Evolutionary conservation across 2,888 invertebrate species (phyloP).

Genomic region (Caenorhabditis afra): DNA sequence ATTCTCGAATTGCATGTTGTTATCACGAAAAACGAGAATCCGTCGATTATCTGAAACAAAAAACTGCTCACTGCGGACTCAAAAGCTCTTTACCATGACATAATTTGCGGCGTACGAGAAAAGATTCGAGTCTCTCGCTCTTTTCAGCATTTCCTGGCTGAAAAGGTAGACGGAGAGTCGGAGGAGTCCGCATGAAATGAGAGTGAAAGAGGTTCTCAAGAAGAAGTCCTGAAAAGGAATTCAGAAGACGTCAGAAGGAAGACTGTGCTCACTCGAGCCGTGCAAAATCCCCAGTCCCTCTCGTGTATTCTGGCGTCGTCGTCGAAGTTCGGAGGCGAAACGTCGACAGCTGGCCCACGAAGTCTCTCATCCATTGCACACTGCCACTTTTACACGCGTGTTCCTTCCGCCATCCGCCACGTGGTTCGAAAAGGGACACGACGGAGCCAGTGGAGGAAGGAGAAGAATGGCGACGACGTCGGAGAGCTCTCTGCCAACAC

Average conservation of each 20-base stretch:
- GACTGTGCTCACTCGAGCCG: background rate
- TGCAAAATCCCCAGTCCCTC: background rate
- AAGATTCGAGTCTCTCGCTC: background rate
- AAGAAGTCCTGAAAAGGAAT: too few relatives aligned
- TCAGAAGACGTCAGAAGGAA: background rate
- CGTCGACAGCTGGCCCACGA: too few relatives aligned
- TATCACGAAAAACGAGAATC: background rate
- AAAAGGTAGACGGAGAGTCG: background rate
- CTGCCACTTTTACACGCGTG: too few relatives aligned
- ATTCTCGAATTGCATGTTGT: background rate
- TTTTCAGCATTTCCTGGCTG: background rate
- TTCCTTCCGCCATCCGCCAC: background rate
- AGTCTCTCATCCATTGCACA: too few relatives aligned
- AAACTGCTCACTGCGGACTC: too few relatives aligned
- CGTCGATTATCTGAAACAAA: background rate
- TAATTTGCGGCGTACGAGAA: background rate
- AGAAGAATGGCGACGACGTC: background rate
- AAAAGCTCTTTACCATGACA: background rate
- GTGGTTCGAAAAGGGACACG: background rate
- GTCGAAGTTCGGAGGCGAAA: too few relatives aligned
- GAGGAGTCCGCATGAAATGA: background rate
- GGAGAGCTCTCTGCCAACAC: background rate
- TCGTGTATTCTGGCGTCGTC: background rate
- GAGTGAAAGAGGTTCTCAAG: background rate
- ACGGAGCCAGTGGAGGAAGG: background rate